These are phyloP conservation scores for Macaria liturata DNA, from an alignment of 2,888 invertebrate species.

Conservation along the genomic window DNA sequence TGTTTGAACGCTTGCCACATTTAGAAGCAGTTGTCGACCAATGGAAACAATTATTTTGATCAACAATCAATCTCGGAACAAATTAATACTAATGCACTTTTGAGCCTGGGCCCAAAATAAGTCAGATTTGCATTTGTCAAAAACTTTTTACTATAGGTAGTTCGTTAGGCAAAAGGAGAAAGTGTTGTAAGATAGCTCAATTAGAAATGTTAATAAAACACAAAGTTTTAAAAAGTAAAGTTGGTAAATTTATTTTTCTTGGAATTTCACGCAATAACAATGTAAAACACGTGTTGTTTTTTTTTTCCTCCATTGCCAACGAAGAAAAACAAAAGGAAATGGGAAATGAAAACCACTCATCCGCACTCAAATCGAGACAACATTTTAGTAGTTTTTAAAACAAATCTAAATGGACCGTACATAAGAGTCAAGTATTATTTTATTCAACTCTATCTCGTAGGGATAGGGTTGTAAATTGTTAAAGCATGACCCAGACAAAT, in stretches of 20 bases:
- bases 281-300: constrained; percentile 16
- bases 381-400: constrained; percentile 29
- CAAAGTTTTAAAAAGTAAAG: no score
- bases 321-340: constrained; percentile 30
- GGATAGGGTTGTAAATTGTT: constrained; percentile 21
- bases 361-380: constrained; percentile 30
- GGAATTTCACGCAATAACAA: no score
- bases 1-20: constrained; percentile 26
- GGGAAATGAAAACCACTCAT: constrained; percentile 35
- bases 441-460: constrained; percentile 12
- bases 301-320: constrained; percentile 9
- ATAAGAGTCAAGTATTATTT: constrained; percentile 5
- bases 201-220: no score
- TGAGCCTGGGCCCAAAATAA: no score
- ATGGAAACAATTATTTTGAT: constrained; percentile 32
- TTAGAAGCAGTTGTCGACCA: constrained; percentile 23
- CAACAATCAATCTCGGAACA: constrained; percentile 32
- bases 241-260: no score
- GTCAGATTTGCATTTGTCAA: no score
- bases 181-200: no score
- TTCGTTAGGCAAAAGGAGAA: no score
- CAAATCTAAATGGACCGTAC: constrained; percentile 25
- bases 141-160: no score
- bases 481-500: constrained; percentile 55
- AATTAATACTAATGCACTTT: background rate